These are phyloP conservation scores for Cebidichthys violaceus DNA, from an alignment of 2,113 vertebrate genomes.

Conservation along the genomic window DNA sequence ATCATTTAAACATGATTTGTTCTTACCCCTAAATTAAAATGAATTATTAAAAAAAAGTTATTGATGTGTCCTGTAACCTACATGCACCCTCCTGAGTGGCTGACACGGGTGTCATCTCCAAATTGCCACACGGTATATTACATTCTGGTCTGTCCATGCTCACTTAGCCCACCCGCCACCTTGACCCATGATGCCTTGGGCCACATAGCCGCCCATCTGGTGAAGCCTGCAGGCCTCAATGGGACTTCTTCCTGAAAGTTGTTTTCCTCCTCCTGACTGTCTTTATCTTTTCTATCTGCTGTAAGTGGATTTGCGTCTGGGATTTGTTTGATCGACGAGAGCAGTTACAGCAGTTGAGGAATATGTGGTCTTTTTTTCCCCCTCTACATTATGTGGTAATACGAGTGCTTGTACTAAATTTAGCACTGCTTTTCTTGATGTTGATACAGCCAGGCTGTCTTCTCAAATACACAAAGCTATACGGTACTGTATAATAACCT, in stretches of 20 bases:
- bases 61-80: not conserved
- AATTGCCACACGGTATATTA: not conserved
- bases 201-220: constrained; percentile 45
- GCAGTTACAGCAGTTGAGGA: constrained; percentile 27
- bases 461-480: not conserved
- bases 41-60: not conserved
- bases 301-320: constrained; percentile 63
- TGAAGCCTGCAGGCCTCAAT: constrained; percentile 8
- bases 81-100: not conserved
- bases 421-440: constrained; percentile 15
- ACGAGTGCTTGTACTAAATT: constrained; percentile 15
- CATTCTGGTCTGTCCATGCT: not conserved
- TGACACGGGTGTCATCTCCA: constrained; percentile 25
- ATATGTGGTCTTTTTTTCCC: constrained; percentile 1
- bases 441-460: not conserved
- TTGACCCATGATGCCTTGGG: constrained; percentile 27
- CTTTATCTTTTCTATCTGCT: constrained; percentile 42
- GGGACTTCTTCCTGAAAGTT: constrained; percentile 54
- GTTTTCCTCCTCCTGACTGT: constrained; percentile 51
- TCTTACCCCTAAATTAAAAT: not conserved
- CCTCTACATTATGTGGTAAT: not conserved
- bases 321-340: constrained; percentile 31
- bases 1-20: not conserved
- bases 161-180: constrained; percentile 14
- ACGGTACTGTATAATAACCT: constrained; percentile 3